Evolutionary conservation across 2,113 vertebrate genomes (phyloP), one percentile per base, ranked within the genome.

Genomic region (Climacteris rufus): DNA sequence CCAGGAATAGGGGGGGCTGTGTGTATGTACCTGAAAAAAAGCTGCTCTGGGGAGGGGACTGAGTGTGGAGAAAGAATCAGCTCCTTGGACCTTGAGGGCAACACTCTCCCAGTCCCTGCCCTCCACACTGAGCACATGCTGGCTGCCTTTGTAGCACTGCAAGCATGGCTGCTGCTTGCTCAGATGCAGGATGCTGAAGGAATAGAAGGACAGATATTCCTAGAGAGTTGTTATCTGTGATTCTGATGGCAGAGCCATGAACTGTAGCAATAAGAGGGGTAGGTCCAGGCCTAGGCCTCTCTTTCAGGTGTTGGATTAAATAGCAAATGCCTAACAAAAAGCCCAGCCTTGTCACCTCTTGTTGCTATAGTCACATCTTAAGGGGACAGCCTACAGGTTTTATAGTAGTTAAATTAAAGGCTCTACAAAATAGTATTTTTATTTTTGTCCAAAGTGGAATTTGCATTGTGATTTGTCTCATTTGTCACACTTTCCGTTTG

Each of bases 1-100:
- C 59, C 16, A 0, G 33, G 39, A 50, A 15, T 3, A 14, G 0
- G 0, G 8, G 49, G 52, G 45, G 7, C 54, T 27, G 25, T 8
- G 3, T 7, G 2, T 33, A 7, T 8, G 0, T 3, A 10, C 0
- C 53, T 47, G 63, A 13, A 19, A 33, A 33, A 69, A 69, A n/a
- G n/a, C 64, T 75, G 54, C 44, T 71, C 37, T 42, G 52, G 31
- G 63, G 24, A 33, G 49, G 13, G 39, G 45, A 22, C 12, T 25
- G 30, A 47, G 21, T 31, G 61, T 2, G 3, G 57, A 39, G 40
- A 47, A 74, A 24, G n/a, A 61, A 44, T 23, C 13, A 0, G 3
- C 52, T 44, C 56, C 35, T 31, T n/a, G 33, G 25, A 6, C 35
- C 20, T 15, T 12, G 7, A 40, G 37, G 85, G 77, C n/a, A 23